Evolutionary conservation across 2,797 vertebrate species (phyloP), one percentile per base, ranked within the genome.

Genomic region (Onychomys leucogaster): DNA sequence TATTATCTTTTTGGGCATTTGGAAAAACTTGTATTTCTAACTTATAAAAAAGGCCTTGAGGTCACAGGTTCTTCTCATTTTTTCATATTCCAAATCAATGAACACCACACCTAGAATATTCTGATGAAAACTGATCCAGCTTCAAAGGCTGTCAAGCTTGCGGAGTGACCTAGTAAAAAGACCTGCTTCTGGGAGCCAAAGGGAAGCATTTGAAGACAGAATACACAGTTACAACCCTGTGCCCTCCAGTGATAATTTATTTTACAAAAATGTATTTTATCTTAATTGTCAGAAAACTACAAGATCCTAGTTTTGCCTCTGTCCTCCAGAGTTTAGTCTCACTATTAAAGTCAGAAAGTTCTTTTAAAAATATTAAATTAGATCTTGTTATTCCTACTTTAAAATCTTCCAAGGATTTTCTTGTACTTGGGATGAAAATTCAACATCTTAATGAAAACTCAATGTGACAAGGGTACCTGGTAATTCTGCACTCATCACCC

Each of bases 281-380:
- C 59, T 94, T 82, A 85, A 71, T 91, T 94, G 57, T 83, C 29
- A 65, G 52, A 12, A 92, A 96, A 97, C 67, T 89, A 85, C 5
- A 89, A 95, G 88, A 63, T 76, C 21, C 8, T 81, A 10, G 57
- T 94, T 89, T 94, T 2, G 37, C 52, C 10, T 88, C 32, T 32
- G 90, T 29, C 41, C 43, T 32, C 37, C 34, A 17, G 32, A 67
- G n/a, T 81, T 59, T 88, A 71, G 37, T 83, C 14, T 94, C 32
- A 63, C 75, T 13, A 27, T 92, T 65, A 57, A 27, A 94, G 34
- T 19, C 63, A 69, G 23, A 91, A 97, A 69, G 13, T 43, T 49
- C 49, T 96, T 82, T 96, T 32, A 63, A 82, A 81, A 90, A 75
- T 82, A 96, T 89, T 77, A 94, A 90, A 43, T 80, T 63, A 21